Evolutionary conservation across 1,140 invertebrate genomes (phyloP).

Genomic region (Hermetia illucens): DNA sequence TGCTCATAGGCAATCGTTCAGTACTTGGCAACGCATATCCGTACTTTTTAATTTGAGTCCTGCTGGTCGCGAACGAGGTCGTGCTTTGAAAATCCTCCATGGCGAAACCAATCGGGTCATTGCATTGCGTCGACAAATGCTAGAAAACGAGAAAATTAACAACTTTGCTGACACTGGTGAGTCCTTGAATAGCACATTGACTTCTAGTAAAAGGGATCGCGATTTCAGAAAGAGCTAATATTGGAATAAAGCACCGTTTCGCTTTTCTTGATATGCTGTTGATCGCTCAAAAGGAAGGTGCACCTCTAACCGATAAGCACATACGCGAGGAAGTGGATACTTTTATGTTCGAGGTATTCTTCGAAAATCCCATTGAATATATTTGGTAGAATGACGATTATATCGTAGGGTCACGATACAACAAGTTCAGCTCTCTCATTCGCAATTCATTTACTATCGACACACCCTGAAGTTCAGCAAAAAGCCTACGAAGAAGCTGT

Average conservation of each 20-base stretch:
- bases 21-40: constrained; percentile 43
- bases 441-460: constrained; percentile 43
- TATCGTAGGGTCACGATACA: constrained; percentile 49
- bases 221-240: no score
- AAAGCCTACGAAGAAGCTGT: constrained; percentile 46
- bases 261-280: constrained; percentile 73
- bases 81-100: constrained; percentile 16
- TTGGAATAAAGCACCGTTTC: constrained; percentile 34
- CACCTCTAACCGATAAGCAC: constrained; percentile 40
- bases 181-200: no score
- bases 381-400: constrained; percentile 3
- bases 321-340: constrained; percentile 74
- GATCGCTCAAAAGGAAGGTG: constrained; percentile 36
- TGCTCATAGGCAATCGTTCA: constrained; percentile 34
- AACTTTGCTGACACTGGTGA: constrained; percentile 3
- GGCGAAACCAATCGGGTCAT: constrained; percentile 23
- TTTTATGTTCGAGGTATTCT: constrained; percentile 56
- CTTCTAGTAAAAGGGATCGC: no score
- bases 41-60: constrained; percentile 35
- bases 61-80: constrained; percentile 10
- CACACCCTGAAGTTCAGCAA: constrained; percentile 44
- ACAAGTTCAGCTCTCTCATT: constrained; percentile 46
- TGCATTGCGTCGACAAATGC: constrained; percentile 14
- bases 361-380: background rate
- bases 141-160: constrained; percentile 11